Evolutionary conservation across 2,888 invertebrate genomes (phyloP), one percentile per base, ranked within the genome.

Genomic region (Incurvaria masculella): DNA sequence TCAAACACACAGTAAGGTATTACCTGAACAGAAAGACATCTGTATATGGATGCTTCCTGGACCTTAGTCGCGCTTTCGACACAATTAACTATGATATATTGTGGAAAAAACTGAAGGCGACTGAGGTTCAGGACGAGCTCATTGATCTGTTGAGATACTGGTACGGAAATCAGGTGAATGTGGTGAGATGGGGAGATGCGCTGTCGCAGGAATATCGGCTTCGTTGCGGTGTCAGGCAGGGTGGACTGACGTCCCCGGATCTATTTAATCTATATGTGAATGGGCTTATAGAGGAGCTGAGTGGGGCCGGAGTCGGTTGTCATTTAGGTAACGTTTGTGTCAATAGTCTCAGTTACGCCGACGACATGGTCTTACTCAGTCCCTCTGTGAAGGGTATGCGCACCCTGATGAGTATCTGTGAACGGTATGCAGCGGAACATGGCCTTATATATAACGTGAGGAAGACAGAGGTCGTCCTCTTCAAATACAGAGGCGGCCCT

Each of bases 171-270:
- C 52, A 52, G 45, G 45, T 42, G 5, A 52, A 53, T 27, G 14
- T 17, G 23, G 53, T 53, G 16, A 50, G 41, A 41, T n/a, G n/a
- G n/a, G n/a, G n/a, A n/a, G n/a, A n/a, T n/a, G n/a, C n/a, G n/a
- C n/a, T n/a, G n/a, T n/a, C 55, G 47, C 51, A 39, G 19, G 49
- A 41, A 6, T 53, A 48, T 43, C 52, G 27, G 21, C 44, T 56
- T 49, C 50, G 53, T 14, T 54, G 56, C 49, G 53, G 53, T 4
- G 53, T 56, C 4, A 47, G 55, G 21, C 54, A 53, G 38, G 55
- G 56, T 5, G 49, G 54, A 40, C 41, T 56, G 8, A 52, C 51
- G 4, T 55, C 55, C 45, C 52, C 53, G 23, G 50, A 49, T 39
- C 51, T 55, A 16, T 53, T 53, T 21, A 52, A 50, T 40, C 27